Evolutionary conservation across 2,888 invertebrate genomes (phyloP).

Genomic region (Tetropium fuscum): DNA sequence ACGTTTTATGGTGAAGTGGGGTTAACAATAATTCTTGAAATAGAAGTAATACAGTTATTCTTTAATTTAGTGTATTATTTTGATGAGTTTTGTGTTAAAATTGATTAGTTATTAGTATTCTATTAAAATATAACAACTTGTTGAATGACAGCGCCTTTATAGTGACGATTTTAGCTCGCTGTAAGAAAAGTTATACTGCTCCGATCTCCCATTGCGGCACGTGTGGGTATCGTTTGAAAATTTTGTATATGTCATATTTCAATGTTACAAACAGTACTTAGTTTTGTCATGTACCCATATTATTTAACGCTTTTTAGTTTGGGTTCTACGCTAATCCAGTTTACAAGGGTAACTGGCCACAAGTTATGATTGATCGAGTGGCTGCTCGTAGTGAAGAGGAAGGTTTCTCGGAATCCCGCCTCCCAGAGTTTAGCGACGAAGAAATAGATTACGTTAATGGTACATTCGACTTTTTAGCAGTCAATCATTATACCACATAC

Average conservation of each 20-base stretch:
- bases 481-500: conserved; percentile 67
- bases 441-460: conserved; percentile 72
- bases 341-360: conserved; percentile 76
- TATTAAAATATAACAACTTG: too few species aligned
- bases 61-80: too few species aligned
- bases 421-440: conserved; percentile 71
- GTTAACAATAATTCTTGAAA: too few species aligned
- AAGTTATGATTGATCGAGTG: conserved; percentile 72
- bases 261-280: background rate
- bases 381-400: conserved; percentile 66
- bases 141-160: too few species aligned
- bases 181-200: too few species aligned
- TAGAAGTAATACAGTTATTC: too few species aligned
- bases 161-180: too few species aligned
- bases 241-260: background rate
- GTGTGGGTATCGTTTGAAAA: too few species aligned
- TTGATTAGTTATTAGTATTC: too few species aligned
- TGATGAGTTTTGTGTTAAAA: too few species aligned
- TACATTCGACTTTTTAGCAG: conserved; percentile 78
- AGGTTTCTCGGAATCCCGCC: conserved; percentile 69
- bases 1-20: too few species aligned
- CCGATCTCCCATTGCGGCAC: too few species aligned
- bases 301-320: conserved; percentile 31
- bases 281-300: background rate
- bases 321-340: conserved; percentile 69